A percentile compares a stretch with the other conserved stretches of the same genome.
Evolutionary conservation across 2,888 invertebrate species (phyloP).

Genomic region (Ferrisia virgata): DNA sequence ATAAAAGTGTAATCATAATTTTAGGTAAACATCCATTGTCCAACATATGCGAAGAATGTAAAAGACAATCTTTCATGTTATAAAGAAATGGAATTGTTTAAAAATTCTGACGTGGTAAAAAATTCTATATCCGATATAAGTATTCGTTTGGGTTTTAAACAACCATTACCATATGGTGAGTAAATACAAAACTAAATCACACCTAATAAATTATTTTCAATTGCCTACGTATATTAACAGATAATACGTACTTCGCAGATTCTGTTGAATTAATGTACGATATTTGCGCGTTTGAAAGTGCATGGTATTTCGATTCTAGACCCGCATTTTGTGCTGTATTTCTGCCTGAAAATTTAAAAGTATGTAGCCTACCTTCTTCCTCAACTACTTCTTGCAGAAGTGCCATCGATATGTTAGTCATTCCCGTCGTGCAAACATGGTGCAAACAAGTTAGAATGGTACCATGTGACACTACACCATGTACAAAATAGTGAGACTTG

Average conservation of each 20-base stretch:
- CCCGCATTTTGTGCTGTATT: slow-evolving; percentile 78
- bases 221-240: too few relatives aligned
- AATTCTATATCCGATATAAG: slow-evolving; percentile 60
- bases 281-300: slow-evolving; percentile 77
- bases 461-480: too few relatives aligned
- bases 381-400: too few relatives aligned
- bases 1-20: neutral
- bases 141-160: slow-evolving; percentile 64
- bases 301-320: slow-evolving; percentile 63
- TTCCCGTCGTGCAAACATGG: too few relatives aligned
- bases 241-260: slow-evolving; percentile 48
- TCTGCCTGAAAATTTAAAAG: slow-evolving; percentile 65
- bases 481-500: too few relatives aligned
- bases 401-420: too few relatives aligned
- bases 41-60: neutral
- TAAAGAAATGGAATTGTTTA: slow-evolving; percentile 52
- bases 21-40: neutral
- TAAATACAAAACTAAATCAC: neutral
- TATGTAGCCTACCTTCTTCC: slow-evolving; percentile 47
- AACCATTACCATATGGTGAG: slow-evolving; percentile 54
- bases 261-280: slow-evolving; percentile 68
- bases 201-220: neutral
- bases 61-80: neutral
- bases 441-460: too few relatives aligned
- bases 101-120: slow-evolving; percentile 54